Evolutionary conservation across 2,888 invertebrate genomes (phyloP).

Genomic region (Digitonthophagus gazella): DNA sequence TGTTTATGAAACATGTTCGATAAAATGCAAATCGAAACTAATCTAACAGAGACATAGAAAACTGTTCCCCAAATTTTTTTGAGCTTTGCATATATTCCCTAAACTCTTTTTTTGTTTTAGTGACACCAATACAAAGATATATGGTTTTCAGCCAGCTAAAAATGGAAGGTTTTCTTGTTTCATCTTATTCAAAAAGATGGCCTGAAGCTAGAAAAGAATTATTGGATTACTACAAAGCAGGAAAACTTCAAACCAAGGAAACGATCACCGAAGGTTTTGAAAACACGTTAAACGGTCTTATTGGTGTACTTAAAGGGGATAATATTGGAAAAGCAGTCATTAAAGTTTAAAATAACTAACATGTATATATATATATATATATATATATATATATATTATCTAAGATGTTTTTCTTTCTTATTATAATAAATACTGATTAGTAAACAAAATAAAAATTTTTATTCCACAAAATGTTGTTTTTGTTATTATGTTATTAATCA

Average conservation of each 20-base stretch:
- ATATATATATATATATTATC: background rate
- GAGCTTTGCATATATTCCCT: too few species aligned
- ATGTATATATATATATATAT: background rate
- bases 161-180: slow-evolving; percentile 62
- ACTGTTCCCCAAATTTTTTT: too few species aligned
- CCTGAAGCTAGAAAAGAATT: slow-evolving; percentile 63
- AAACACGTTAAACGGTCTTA: slow-evolving; percentile 68
- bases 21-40: too few species aligned
- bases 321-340: slow-evolving; percentile 72
- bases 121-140: slow-evolving; percentile 51
- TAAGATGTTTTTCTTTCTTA: too few species aligned
- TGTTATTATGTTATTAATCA: too few species aligned
- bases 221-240: slow-evolving; percentile 62
- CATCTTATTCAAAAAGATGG: slow-evolving; percentile 59
- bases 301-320: slow-evolving; percentile 62
- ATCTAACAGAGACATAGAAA: too few species aligned
- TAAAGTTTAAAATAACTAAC: slow-evolving; percentile 52
- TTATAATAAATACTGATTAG: too few species aligned
- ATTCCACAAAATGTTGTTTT: background rate
- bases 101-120: slow-evolving; percentile 41
- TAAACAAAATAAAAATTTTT: too few species aligned
- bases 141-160: slow-evolving; percentile 59
- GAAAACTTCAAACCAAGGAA: slow-evolving; percentile 68
- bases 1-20: too few species aligned
- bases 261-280: slow-evolving; percentile 70